Percentiles rank a stretch among this genome's conserved stretches.
phyloP scores from a whole-genome alignment of 2,113 vertebrate species.

The Psophia crepitans region DNA sequence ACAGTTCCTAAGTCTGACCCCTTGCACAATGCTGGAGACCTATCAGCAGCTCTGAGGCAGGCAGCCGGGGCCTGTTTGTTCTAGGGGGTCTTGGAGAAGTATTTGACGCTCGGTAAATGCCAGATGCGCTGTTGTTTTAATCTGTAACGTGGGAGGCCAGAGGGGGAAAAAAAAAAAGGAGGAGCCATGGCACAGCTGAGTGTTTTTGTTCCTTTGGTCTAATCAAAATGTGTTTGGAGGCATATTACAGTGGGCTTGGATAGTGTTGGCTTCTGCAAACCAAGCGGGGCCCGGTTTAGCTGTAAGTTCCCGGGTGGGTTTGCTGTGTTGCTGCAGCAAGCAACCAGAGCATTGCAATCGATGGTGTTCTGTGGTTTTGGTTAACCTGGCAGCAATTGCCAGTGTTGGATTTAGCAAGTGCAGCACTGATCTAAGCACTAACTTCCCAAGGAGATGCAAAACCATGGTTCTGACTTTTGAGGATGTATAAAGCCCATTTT shows the following conservation, averaged over 20 bases:
- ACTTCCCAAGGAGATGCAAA: background rate
- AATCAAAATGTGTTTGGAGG: background rate
- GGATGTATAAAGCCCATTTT: background rate
- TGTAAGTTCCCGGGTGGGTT: background rate
- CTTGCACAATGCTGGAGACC: slow-evolving; percentile 57
- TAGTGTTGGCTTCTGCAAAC: background rate
- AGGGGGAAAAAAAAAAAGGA: background rate
- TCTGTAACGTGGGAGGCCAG: slow-evolving; percentile 38
- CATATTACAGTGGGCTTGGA: background rate
- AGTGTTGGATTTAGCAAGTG: background rate
- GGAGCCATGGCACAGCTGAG: background rate
- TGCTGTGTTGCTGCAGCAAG: background rate
- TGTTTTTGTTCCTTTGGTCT: background rate
- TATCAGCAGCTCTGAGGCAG: slow-evolving; percentile 63
- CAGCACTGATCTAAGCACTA: background rate
- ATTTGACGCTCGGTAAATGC: slow-evolving; percentile 65
- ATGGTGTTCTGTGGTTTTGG: rapidly evolving
- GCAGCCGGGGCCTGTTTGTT: slow-evolving; percentile 55
- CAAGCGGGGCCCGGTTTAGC: background rate
- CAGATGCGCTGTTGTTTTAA: slow-evolving; percentile 57
- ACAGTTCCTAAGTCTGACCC: slow-evolving; percentile 70
- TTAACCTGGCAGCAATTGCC: background rate
- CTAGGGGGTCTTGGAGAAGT: slow-evolving; percentile 54
- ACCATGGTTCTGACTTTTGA: background rate
- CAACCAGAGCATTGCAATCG: rapidly evolving